Base-by-base conservation (phyloP, 2,888 invertebrate species). In the Machimus rusticus region DNA sequence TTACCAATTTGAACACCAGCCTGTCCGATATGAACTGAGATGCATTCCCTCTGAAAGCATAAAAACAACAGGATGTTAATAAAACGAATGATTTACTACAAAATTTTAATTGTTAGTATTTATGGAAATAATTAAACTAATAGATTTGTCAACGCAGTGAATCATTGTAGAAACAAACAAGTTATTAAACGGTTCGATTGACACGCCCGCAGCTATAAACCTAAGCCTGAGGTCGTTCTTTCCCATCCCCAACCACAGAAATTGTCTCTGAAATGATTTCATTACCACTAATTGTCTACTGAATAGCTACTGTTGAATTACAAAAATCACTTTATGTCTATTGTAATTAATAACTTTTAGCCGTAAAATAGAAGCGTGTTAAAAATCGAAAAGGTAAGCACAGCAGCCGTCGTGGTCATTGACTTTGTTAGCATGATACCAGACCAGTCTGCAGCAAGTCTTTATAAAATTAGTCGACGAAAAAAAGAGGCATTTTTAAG, bases 1-100 rank as follows among this genome's bases (percentile, higher is more conserved):
- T 97, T 97, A 90, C 97, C 97, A 93, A 97, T 97, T 93, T 97
- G 97, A 89, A 96, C 96, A 88, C 97, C 97, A 88, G 97, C 97
- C 92, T 97, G 97, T 87, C 97, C 97, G 91, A 97, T 96, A 93
- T 97, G 97, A 91, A 97, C 96, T 87, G 97, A 97, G 93, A 97
- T 96, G 92, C 96, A 96, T 94, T 97, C 97, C 94, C 97, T 95
- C 97, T 96, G 93, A 37, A 86, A 88, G 86, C 78, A 51, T 28
- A 81, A 55, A 55, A 51, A 86, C 55, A 88, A 81, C 55, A 82
- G 57, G 51, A 66, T 39, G 46, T 19, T 51, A 55, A n/a, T 76
- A 76, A 76, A 57, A 86, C 43, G 19, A 51, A 43, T 82, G 31
- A 39, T 37, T 79, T 86, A 79, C 76, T 66, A 55, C 28, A 12